A percentile compares a stretch with the other conserved stretches of the same genome.
Evolutionary conservation across 1,140 invertebrate species (phyloP).

Genomic region (Penaeus japonicus): DNA sequence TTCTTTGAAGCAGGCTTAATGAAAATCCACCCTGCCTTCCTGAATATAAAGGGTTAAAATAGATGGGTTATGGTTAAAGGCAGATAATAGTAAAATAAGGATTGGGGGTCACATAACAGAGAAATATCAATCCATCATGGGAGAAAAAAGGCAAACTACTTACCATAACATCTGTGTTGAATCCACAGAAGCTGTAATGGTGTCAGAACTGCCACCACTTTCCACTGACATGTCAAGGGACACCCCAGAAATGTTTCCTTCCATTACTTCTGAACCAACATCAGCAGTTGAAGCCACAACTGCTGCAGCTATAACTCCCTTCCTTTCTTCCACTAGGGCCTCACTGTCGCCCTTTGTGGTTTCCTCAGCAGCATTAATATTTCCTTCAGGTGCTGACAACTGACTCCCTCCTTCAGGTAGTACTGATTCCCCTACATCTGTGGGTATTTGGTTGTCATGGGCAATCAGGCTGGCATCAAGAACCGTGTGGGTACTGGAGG

Average conservation of each 20-base stretch:
- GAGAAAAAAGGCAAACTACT: background rate
- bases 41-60: too few species aligned
- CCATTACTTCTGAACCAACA: background rate
- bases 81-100: background rate
- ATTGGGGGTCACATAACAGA: background rate
- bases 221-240: conserved; percentile 45
- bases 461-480: conserved; percentile 9
- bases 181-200: conserved; percentile 45
- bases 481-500: conserved; percentile 18
- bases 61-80: too few species aligned
- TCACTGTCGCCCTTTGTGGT: background rate
- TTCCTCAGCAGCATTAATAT: too few species aligned
- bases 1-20: too few species aligned
- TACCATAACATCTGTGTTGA: conserved; percentile 34
- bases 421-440: too few species aligned
- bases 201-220: conserved; percentile 51
- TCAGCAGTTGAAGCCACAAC: background rate
- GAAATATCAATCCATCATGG: background rate
- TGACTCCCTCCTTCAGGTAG: too few species aligned
- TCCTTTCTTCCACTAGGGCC: background rate
- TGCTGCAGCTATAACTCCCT: too few species aligned
- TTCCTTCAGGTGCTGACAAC: too few species aligned
- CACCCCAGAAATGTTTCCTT: background rate
- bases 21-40: too few species aligned
- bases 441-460: background rate